A percentile compares a stretch with the other conserved stretches of the same genome.
These are phyloP conservation scores for Lepidochitona cinerea DNA, from an alignment of 2,888 invertebrate species.

Conservation along the genomic window DNA sequence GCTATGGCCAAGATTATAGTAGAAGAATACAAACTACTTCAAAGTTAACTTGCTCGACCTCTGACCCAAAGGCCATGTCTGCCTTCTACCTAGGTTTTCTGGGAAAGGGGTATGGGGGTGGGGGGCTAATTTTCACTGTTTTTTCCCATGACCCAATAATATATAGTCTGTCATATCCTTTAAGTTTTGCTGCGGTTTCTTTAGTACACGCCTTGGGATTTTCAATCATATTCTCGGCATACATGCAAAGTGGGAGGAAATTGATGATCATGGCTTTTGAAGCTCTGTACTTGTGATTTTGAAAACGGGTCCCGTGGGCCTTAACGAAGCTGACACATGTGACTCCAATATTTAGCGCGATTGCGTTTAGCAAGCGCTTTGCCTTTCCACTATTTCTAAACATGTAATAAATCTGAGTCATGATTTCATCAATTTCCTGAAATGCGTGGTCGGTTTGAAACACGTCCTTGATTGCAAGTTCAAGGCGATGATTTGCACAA, in stretches of 20 bases:
- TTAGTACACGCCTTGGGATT: background rate
- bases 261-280: conserved; percentile 9
- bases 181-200: background rate
- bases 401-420: conserved; percentile 7
- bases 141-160: too few relatives aligned
- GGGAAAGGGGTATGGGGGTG: too few relatives aligned
- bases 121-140: too few relatives aligned
- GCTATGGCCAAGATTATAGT: too few relatives aligned
- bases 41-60: too few relatives aligned
- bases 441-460: conserved; percentile 2
- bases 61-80: too few relatives aligned
- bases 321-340: conserved; percentile 11
- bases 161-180: too few relatives aligned
- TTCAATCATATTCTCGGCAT: conserved; percentile 5
- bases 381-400: conserved; percentile 12
- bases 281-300: conserved; percentile 9
- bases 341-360: conserved; percentile 4
- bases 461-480: conserved; percentile 10
- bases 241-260: background rate
- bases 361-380: background rate
- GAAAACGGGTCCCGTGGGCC: conserved; percentile 4
- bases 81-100: too few relatives aligned
- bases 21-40: too few relatives aligned
- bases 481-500: conserved; percentile 7
- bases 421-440: conserved; percentile 8